phyloP scores from a whole-genome alignment of 2,888 invertebrate species.

The Melanotus villosus region DNA sequence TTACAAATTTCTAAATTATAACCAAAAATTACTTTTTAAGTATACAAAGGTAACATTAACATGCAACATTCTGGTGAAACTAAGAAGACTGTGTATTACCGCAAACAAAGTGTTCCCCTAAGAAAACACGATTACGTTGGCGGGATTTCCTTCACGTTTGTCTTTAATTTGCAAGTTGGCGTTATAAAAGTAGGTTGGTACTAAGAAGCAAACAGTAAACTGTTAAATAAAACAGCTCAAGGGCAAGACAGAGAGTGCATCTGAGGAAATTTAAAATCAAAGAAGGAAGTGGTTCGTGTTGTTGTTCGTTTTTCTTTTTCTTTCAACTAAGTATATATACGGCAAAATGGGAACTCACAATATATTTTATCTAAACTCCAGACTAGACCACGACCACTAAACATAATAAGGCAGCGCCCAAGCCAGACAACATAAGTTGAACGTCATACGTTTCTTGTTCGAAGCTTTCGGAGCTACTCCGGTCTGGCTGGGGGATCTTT shows the following conservation, averaged over 20 bases:
- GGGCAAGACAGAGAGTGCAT: background rate
- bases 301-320: constrained; percentile 16
- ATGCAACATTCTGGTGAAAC: no score
- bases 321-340: constrained; percentile 13
- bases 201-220: background rate
- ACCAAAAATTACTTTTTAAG: no score
- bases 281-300: constrained; percentile 5
- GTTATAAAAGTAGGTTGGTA: no score
- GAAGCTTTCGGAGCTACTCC: constrained; percentile 24
- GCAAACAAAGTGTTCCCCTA: no score
- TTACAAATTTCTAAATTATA: no score
- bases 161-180: no score
- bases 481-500: constrained; percentile 24
- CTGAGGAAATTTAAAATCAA: constrained; percentile 20
- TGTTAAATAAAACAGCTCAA: background rate
- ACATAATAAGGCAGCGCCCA: constrained; percentile 34
- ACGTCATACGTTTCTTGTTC: constrained; percentile 30
- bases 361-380: constrained; percentile 37
- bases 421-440: constrained; percentile 41
- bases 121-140: no score
- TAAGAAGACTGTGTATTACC: no score
- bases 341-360: constrained; percentile 26
- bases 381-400: constrained; percentile 38
- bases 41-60: no score
- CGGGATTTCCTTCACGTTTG: no score